phyloP scores from a whole-genome alignment of 2,113 vertebrate species.

The Sitta europaea region DNA sequence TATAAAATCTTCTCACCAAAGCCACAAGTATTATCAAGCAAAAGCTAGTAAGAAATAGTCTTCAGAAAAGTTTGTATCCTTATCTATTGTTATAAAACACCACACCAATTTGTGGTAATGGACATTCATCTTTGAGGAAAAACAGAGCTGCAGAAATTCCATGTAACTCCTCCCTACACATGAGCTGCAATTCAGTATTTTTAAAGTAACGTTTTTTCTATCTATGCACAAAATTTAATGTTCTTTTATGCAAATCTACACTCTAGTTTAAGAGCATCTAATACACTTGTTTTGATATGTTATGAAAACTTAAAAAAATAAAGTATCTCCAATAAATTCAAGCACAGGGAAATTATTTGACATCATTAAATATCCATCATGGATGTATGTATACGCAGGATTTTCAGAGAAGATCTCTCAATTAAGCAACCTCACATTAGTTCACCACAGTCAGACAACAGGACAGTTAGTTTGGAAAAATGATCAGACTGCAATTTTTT shows the following conservation, averaged over 20 bases:
- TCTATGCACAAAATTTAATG: background rate
- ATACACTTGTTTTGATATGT: background rate
- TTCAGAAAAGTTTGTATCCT: constrained; percentile 1
- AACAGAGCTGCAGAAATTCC: background rate
- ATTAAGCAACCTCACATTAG: background rate
- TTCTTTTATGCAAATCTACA: background rate
- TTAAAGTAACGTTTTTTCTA: background rate
- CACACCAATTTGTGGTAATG: background rate
- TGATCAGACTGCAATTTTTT: background rate
- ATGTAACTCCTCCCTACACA: background rate
- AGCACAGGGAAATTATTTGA: background rate
- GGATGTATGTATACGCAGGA: accelerated
- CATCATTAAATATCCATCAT: background rate
- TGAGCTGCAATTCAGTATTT: background rate
- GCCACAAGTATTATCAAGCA: background rate
- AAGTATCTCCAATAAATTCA: background rate
- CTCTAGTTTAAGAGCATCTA: background rate
- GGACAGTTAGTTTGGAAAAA: background rate
- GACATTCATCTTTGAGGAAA: background rate
- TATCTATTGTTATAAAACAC: background rate
- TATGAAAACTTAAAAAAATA: background rate
- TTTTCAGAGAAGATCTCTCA: background rate
- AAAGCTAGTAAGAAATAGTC: background rate
- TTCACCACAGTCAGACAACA: background rate
- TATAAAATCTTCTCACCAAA: background rate